A percentile compares a stretch with the other conserved stretches of the same genome.
Evolutionary conservation across 37 sponge, comb jelly and placozoan species (phyloP).

Genomic region (Ephydatia muelleri): DNA sequence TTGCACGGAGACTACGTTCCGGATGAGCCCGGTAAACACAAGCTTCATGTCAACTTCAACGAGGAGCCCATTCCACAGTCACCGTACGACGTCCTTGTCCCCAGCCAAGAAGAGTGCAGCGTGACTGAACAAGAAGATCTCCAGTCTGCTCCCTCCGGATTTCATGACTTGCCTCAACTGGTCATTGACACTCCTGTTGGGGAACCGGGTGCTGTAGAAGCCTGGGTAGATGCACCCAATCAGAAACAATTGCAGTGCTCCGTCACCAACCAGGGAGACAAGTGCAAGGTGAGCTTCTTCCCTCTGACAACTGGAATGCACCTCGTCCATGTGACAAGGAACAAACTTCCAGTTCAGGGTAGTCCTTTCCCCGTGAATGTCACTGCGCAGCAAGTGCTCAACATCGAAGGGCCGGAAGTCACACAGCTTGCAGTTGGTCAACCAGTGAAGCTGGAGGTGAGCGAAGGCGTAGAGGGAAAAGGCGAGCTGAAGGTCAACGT

Average conservation of each 20-base stretch:
- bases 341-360: not conserved
- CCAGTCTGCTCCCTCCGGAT: not conserved
- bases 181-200: not conserved
- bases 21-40: conserved; percentile 47
- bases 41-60: conserved; percentile 55
- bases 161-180: not conserved
- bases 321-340: not conserved
- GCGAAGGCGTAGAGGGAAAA: conserved; percentile 46
- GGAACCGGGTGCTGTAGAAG: not conserved
- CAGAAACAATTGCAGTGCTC: not conserved
- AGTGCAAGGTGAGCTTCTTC: not conserved
- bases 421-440: conserved; percentile 26
- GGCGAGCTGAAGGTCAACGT: conserved; percentile 54
- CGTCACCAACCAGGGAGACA: not conserved
- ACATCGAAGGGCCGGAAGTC: conserved; percentile 33
- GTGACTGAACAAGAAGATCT: not conserved
- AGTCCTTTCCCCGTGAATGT: not conserved
- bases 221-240: not conserved
- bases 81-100: conserved; percentile 54
- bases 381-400: not conserved
- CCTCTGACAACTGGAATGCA: not conserved
- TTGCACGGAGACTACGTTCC: conserved; percentile 58
- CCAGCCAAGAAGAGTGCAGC: conserved; percentile 27
- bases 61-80: conserved; percentile 63
- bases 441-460: conserved; percentile 40